Conservation (phyloP, 1,140 invertebrate genomes). For the Monochamus saltuarius region DNA sequence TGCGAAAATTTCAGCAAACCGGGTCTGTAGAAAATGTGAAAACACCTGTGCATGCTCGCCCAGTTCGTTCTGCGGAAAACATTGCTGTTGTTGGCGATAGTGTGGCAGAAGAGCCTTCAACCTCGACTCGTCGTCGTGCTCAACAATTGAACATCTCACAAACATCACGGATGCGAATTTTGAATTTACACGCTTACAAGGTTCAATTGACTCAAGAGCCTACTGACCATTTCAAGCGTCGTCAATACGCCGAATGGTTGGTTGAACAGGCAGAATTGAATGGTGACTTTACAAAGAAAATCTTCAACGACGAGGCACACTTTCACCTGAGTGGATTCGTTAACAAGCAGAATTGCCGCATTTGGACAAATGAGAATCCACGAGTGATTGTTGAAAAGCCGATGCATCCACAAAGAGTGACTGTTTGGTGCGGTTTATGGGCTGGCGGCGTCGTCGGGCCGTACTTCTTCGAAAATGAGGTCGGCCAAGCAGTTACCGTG, state of each 20-base stretch:
- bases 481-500: too few species aligned
- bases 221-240: constrained; percentile 8
- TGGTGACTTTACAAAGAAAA: too few species aligned
- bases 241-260: constrained; percentile 4
- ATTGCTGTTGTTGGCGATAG: constrained; percentile 1
- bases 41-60: constrained; percentile 17
- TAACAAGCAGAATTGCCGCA: constrained; percentile 17
- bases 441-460: too few species aligned
- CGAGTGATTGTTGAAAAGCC: constrained; percentile 12
- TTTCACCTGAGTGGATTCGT: constrained; percentile 8
- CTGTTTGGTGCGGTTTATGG: too few species aligned
- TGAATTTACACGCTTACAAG: constrained; percentile 7
- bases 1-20: constrained; percentile 13
- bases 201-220: background rate
- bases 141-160: constrained; percentile 15
- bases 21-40: constrained; percentile 20
- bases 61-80: background rate
- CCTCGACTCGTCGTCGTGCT: constrained; percentile 12
- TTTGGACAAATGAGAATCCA: constrained; percentile 9
- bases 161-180: constrained; percentile 9
- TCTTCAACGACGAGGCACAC: too few species aligned
- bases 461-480: too few species aligned
- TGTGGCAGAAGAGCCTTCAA: constrained; percentile 8
- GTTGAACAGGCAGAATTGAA: background rate
- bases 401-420: constrained; percentile 20